These are phyloP conservation scores for Rhagoletis zephyria DNA, from an alignment of 1,140 invertebrate species.

Conservation along the genomic window DNA sequence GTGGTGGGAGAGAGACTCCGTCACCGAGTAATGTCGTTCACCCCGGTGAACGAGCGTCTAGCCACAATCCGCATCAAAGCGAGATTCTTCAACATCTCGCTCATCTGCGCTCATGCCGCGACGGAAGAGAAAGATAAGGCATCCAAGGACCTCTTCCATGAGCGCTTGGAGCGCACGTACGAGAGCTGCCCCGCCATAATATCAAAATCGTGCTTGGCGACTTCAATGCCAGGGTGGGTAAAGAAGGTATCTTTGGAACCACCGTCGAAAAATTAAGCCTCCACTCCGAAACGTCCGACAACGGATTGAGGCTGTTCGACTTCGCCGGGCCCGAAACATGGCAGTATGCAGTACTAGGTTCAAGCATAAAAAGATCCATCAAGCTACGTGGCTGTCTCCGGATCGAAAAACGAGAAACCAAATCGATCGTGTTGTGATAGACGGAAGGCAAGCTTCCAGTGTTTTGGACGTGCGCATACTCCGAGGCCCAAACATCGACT, in stretches of 20 bases:
- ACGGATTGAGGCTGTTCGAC: too few species aligned
- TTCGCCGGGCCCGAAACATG: too few species aligned
- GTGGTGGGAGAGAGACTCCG: too few species aligned
- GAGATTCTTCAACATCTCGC: background rate
- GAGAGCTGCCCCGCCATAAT: conserved; percentile 3
- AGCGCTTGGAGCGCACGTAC: background rate
- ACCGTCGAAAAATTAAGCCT: background rate
- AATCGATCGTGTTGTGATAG: conserved; percentile 12
- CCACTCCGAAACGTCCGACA: too few species aligned
- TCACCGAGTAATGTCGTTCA: too few species aligned
- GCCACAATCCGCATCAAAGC: background rate
- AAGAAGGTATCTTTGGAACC: background rate
- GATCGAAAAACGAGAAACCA: conserved; percentile 16
- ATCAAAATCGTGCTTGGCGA: conserved; percentile 24
- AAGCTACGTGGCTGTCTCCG: conserved; percentile 8
- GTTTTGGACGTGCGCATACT: background rate
- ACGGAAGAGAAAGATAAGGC: background rate
- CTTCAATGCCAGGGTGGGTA: conserved; percentile 23
- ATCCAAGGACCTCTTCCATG: background rate
- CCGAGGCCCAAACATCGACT: conserved; percentile 13
- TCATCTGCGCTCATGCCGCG: too few species aligned
- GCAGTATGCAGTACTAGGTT: too few species aligned
- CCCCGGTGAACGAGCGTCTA: too few species aligned
- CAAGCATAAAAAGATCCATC: background rate
- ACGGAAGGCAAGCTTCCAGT: conserved; percentile 29